Evolutionary conservation across 2,888 invertebrate species (phyloP).

Genomic region (Drosophila atroscutellata): DNA sequence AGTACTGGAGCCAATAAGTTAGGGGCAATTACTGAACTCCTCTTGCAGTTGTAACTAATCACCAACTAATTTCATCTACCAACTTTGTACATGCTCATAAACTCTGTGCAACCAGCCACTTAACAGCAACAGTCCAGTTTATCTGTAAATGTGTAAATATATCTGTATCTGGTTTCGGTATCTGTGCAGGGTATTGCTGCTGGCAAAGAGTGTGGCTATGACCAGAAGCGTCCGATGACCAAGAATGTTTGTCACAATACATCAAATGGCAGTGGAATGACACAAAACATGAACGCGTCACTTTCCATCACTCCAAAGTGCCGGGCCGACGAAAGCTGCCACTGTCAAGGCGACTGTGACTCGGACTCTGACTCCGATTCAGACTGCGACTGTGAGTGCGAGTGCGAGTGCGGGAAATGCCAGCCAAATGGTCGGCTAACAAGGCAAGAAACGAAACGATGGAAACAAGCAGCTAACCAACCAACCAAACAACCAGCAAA

Average conservation of each 20-base stretch:
- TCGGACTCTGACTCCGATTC: neutral
- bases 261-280: constrained; percentile 82
- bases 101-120: constrained; percentile 42
- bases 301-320: constrained; percentile 84
- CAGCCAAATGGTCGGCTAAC: constrained; percentile 64
- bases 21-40: constrained; percentile 39
- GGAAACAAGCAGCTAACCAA: constrained; percentile 23
- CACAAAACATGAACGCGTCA: constrained; percentile 84
- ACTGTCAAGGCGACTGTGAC: constrained; percentile 22
- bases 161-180: constrained; percentile 28
- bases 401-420: constrained; percentile 47
- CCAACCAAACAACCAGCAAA: constrained; percentile 51
- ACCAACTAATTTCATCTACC: constrained; percentile 57
- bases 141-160: constrained; percentile 25
- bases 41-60: constrained; percentile 52
- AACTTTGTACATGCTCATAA: constrained; percentile 53
- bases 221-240: constrained; percentile 36
- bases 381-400: neutral
- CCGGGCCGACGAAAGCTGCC: constrained; percentile 66
- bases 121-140: constrained; percentile 29
- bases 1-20: constrained; percentile 11
- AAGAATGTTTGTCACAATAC: constrained; percentile 84
- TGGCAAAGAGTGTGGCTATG: constrained; percentile 1
- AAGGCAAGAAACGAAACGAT: constrained; percentile 44
- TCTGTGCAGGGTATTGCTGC: neutral